phyloP scores from a whole-genome alignment of 2,888 invertebrate genomes.

The Polyploca ridens region DNA sequence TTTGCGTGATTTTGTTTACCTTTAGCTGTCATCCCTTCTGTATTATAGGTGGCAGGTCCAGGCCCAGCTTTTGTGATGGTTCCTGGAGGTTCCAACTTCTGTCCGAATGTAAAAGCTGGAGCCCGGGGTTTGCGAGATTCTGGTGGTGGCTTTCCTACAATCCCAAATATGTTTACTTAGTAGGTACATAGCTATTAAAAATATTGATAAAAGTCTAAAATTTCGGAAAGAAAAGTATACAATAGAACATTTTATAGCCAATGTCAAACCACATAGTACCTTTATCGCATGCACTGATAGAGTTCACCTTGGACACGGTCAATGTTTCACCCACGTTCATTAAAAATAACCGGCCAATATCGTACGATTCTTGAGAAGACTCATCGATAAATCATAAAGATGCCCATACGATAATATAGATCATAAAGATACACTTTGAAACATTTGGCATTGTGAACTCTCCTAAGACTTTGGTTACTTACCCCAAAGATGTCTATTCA shows the following conservation, averaged over 20 bases:
- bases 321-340: constrained; percentile 63
- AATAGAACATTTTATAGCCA: constrained; percentile 34
- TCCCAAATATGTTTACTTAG: too few species aligned
- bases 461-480: background rate
- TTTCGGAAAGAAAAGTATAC: constrained; percentile 16
- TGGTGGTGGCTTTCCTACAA: constrained; percentile 88
- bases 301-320: constrained; percentile 73
- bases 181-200: too few species aligned
- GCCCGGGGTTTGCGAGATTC: constrained; percentile 92
- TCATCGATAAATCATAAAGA: background rate
- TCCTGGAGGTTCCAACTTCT: constrained; percentile 82
- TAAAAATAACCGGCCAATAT: constrained; percentile 31
- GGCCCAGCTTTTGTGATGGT: constrained; percentile 88
- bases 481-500: background rate
- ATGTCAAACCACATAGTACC: constrained; percentile 40
- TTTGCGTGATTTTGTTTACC: constrained; percentile 76
- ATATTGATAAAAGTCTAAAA: background rate
- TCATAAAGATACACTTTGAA: background rate
- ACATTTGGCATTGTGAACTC: background rate
- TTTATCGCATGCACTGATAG: constrained; percentile 38
- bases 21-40: constrained; percentile 93
- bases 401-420: too few species aligned
- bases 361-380: background rate
- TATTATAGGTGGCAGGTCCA: constrained; percentile 95
- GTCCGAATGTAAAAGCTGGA: constrained; percentile 93